Base-by-base conservation (phyloP, 2,888 invertebrate genomes). In the Stramonita haemastoma region DNA sequence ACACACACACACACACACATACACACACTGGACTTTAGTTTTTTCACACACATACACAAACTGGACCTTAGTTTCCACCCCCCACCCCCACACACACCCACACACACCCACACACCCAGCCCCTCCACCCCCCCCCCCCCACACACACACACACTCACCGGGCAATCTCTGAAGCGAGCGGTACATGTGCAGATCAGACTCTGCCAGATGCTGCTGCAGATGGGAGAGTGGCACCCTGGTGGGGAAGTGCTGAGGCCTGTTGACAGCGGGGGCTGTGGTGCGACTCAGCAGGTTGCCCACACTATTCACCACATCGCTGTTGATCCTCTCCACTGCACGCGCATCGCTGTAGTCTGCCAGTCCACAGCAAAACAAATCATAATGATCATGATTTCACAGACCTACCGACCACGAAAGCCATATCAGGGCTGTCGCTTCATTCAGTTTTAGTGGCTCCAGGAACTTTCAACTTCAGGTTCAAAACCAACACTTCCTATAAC, bases 301-400 rank as follows among this genome's bases (percentile, higher is more conserved):
- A 0, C 98, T 98, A 96, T 99, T 98, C 4, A 98, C 99, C 90
- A 99, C 96, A 95, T 99, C 99, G 0, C 98, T 97, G 96, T 99
- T 99, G 34, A 98, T 96, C 89, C 97, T 97, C 93, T 98, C 97
- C 73, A 97, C 95, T 87, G 98, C 97, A 95, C 98, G 98, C 11
- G 96, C 96, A 92, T 97, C 97, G 95, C 97, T 98, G 96, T 98
- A 99, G 96, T 99, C 99, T 99, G 96, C 32, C 46, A 46, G 46
- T 46, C 46, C 46, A 46, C 46, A 46, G 46, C 46, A 46, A 46
- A 46, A 8, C 46, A 46, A 46, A 46, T 2, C 46, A 46, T 8
- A 46, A 46, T n/a, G n/a, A n/a, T n/a, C n/a, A n/a, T n/a, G n/a
- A n/a, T n/a, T n/a, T n/a, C n/a, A n/a, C n/a, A n/a, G n/a, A n/a